Conservation (phyloP, 1,140 invertebrate genomes). For the Andricus grossulariae region DNA sequence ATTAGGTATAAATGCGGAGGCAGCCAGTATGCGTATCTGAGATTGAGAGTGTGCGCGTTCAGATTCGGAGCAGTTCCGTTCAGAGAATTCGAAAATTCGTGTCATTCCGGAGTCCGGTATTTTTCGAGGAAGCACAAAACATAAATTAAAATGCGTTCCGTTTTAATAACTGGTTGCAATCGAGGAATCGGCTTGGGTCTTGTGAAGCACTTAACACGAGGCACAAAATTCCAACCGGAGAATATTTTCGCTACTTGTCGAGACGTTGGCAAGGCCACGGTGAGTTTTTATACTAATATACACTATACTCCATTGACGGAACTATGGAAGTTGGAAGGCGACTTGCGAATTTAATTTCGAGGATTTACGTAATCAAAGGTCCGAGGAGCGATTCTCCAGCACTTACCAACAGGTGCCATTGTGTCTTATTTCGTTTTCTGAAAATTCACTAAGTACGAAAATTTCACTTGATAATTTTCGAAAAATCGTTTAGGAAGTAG, state of each 20-base stretch:
- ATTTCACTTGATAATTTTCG: not conserved
- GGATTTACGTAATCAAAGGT: conserved; percentile 20
- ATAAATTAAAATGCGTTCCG: conserved; percentile 80
- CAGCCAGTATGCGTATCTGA: too few species aligned
- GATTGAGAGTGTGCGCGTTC: too few species aligned
- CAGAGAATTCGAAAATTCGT: not conserved
- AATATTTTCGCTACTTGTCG: conserved; percentile 86
- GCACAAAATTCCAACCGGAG: conserved; percentile 75
- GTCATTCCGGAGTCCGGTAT: not conserved
- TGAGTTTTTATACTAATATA: conserved; percentile 63
- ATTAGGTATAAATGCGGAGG: too few species aligned
- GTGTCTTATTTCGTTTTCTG: conserved; percentile 43
- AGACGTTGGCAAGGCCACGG: conserved; percentile 79
- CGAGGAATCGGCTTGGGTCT: conserved; percentile 91
- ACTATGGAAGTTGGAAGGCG: not conserved
- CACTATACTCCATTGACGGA: conserved; percentile 25
- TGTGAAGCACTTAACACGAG: conserved; percentile 80
- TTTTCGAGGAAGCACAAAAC: not conserved
- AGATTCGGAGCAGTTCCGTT: too few species aligned
- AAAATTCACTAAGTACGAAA: not conserved
- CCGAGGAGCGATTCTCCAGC: not conserved
- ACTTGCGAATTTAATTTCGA: conserved; percentile 16
- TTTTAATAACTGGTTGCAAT: conserved; percentile 92
- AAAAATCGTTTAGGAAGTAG: not conserved
- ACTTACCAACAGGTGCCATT: conserved; percentile 77